Percentiles rank a stretch among this genome's conserved stretches.
Conservation (phyloP, 1,140 invertebrate genomes). For the Asbolus verrucosus region DNA sequence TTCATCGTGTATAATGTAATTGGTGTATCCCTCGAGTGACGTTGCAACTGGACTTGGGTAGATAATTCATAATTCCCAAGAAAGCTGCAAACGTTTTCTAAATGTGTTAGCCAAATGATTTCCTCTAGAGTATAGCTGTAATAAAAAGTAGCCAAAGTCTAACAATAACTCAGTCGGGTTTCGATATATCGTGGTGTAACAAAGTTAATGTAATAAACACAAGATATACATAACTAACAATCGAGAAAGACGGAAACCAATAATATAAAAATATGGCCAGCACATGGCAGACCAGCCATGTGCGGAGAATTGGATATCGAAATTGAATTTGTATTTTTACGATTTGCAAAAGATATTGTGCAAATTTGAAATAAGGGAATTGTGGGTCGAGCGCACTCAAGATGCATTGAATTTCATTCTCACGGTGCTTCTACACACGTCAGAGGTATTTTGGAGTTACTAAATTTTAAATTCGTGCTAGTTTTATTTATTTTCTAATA, state of each 20-base stretch:
- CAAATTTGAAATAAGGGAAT: constrained; percentile 42
- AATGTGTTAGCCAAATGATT: constrained; percentile 5
- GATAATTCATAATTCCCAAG: constrained; percentile 17
- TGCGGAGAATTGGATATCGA: constrained; percentile 48
- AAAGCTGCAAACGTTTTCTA: constrained; percentile 16
- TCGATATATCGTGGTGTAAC: constrained; percentile 11
- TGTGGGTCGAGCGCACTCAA: constrained; percentile 10
- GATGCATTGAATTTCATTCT: constrained; percentile 20
- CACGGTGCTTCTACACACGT: too few species aligned
- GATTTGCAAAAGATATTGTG: constrained; percentile 49
- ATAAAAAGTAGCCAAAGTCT: constrained; percentile 11
- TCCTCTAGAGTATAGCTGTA: constrained; percentile 1
- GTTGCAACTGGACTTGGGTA: neutral
- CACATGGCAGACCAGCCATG: constrained; percentile 24
- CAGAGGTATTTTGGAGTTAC: neutral
- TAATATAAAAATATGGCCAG: constrained; percentile 47
- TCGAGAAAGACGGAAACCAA: constrained; percentile 28
- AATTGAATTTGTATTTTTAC: constrained; percentile 52
- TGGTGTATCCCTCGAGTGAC: neutral
- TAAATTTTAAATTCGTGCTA: neutral
- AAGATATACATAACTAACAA: constrained; percentile 30
- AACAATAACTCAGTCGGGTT: neutral
- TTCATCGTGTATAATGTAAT: too few species aligned
- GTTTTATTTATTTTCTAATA: too few species aligned
- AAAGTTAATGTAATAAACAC: constrained; percentile 48